Conservation (phyloP, 2,113 vertebrate genomes). For the Cynoglossus semilaevis region DNA sequence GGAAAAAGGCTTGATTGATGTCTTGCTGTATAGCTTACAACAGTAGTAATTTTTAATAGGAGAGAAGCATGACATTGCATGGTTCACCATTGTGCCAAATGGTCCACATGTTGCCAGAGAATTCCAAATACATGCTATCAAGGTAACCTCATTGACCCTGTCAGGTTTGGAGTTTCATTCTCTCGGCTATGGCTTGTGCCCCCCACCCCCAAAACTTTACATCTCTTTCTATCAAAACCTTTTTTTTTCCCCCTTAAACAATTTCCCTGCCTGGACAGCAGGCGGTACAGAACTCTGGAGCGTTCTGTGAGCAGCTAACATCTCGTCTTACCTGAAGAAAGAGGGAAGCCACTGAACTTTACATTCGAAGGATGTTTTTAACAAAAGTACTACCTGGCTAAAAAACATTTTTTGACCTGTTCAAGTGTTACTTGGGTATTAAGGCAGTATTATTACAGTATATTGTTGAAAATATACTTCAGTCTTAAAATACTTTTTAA, state of each 20-base stretch:
- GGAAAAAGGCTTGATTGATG: constrained; percentile 52
- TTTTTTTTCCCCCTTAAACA: constrained; percentile 30
- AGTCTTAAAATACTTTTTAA: too few species aligned
- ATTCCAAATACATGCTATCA: constrained; percentile 39
- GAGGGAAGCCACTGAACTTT: too few species aligned
- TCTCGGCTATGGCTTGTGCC: constrained; percentile 19
- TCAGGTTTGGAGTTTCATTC: constrained; percentile 32
- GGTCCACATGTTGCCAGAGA: constrained; percentile 40
- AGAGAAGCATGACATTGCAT: constrained; percentile 40
- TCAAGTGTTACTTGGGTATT: too few species aligned
- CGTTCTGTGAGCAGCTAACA: constrained; percentile 56
- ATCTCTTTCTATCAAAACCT: constrained; percentile 46
- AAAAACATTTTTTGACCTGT: constrained; percentile 32
- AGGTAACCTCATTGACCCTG: constrained; percentile 62
- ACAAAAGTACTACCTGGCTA: too few species aligned
- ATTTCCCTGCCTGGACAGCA: constrained; percentile 30
- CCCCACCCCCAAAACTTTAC: constrained; percentile 7
- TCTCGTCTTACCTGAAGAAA: constrained; percentile 58
- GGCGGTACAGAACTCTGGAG: constrained; percentile 44
- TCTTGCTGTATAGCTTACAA: constrained; percentile 49
- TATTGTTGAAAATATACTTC: constrained; percentile 3
- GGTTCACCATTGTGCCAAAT: constrained; percentile 47
- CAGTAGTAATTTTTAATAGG: constrained; percentile 51
- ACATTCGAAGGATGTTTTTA: too few species aligned
- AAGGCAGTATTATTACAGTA: constrained; percentile 23